These are phyloP conservation scores for Eurystomus gularis DNA, from an alignment of 2,113 vertebrate genomes.

Conservation along the genomic window DNA sequence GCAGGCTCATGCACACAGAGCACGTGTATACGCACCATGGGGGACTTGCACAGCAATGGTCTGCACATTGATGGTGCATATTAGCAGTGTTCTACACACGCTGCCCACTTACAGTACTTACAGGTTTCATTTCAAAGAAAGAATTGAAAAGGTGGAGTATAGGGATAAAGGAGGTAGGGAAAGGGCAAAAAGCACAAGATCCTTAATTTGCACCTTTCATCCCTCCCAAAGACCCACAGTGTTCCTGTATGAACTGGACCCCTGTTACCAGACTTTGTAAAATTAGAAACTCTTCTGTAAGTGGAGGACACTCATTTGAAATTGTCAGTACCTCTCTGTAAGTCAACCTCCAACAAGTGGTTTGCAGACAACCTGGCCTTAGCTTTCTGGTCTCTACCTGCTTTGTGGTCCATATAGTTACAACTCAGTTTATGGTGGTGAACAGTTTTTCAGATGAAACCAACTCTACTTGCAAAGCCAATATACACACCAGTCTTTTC, in stretches of 20 bases:
- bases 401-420: neutral
- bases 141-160: neutral
- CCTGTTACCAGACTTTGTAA: neutral
- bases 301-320: neutral
- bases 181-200: neutral
- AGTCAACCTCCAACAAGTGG: neutral
- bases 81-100: neutral
- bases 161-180: neutral
- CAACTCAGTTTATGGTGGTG: neutral
- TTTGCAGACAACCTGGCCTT: neutral
- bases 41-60: neutral
- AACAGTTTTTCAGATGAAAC: neutral
- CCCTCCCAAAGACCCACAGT: neutral
- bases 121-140: neutral
- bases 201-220: neutral
- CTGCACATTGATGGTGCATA: neutral
- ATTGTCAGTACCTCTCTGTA: neutral
- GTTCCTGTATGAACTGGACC: neutral
- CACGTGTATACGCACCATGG: rapidly evolving
- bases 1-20: neutral
- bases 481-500: neutral
- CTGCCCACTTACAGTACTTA: neutral
- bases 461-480: neutral
- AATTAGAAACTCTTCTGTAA: neutral
- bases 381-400: neutral